Evolutionary conservation across 2,888 invertebrate species (phyloP).

Genomic region (Seira musarum): DNA sequence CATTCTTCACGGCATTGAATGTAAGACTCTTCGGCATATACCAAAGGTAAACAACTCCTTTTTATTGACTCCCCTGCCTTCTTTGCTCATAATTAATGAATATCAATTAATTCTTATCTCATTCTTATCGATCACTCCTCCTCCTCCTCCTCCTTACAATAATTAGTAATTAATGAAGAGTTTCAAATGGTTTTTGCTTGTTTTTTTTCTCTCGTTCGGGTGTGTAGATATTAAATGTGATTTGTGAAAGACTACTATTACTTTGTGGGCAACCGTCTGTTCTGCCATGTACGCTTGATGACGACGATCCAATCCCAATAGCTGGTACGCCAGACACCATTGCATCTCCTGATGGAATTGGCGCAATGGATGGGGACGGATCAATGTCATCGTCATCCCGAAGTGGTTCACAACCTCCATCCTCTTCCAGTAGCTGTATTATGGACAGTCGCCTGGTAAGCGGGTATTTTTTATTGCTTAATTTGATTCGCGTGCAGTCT

Average conservation of each 20-base stretch:
- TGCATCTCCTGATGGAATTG: conserved; percentile 58
- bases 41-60: conserved; percentile 84
- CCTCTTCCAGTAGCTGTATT: conserved; percentile 58
- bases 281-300: conserved; percentile 71
- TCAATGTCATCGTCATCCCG: conserved; percentile 71
- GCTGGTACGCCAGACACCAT: conserved; percentile 65
- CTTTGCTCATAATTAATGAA: too few species aligned
- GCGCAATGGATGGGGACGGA: conserved; percentile 71
- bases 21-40: conserved; percentile 81
- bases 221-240: conserved; percentile 81
- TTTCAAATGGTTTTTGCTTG: background rate
- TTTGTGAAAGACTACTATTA: conserved; percentile 84
- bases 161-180: too few species aligned
- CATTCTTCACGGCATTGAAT: conserved; percentile 85
- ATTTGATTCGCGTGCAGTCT: too few species aligned
- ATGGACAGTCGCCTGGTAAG: conserved; percentile 54
- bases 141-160: too few species aligned
- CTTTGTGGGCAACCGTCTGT: conserved; percentile 80
- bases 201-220: conserved; percentile 67
- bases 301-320: conserved; percentile 69
- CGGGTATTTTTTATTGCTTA: background rate
- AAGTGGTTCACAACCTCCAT: conserved; percentile 71
- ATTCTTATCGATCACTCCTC: too few species aligned
- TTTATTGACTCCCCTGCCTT: too few species aligned
- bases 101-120: too few species aligned